Conservation (phyloP, 2,888 invertebrate species). For the Heliconius hortense region DNA sequence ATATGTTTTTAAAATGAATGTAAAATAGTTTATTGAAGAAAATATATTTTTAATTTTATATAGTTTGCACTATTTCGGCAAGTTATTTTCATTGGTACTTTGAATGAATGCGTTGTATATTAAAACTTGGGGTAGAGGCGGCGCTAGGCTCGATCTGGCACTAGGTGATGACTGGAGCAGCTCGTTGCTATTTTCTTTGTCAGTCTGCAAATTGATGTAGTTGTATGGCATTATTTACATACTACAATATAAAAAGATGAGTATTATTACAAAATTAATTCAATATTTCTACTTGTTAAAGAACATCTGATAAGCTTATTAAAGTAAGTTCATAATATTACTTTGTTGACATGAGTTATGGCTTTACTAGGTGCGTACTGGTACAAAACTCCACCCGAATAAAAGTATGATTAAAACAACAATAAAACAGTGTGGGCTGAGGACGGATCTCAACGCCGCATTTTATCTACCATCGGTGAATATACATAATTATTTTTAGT, state of each 20-base stretch:
- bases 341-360: too few relatives aligned
- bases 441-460: too few relatives aligned
- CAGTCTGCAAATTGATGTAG: constrained; percentile 15
- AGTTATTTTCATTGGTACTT: neutral
- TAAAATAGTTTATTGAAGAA: neutral
- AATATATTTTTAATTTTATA: neutral
- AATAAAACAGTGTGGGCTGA: too few relatives aligned
- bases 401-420: too few relatives aligned
- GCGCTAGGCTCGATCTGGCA: constrained; percentile 30
- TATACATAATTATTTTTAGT: too few relatives aligned
- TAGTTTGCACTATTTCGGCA: neutral
- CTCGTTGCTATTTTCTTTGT: neutral
- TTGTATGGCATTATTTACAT: neutral
- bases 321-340: neutral
- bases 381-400: too few relatives aligned
- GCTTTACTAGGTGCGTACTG: too few relatives aligned
- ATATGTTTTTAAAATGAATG: too few relatives aligned
- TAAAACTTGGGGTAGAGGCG: constrained; percentile 35
- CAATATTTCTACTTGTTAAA: neutral
- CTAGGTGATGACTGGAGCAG: neutral
- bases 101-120: constrained; percentile 30
- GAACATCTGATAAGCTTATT: neutral
- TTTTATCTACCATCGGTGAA: too few relatives aligned
- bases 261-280: neutral
- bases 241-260: neutral